phyloP scores from a whole-genome alignment of 2,888 invertebrate genomes.

The Drosophila multiciliata region DNA sequence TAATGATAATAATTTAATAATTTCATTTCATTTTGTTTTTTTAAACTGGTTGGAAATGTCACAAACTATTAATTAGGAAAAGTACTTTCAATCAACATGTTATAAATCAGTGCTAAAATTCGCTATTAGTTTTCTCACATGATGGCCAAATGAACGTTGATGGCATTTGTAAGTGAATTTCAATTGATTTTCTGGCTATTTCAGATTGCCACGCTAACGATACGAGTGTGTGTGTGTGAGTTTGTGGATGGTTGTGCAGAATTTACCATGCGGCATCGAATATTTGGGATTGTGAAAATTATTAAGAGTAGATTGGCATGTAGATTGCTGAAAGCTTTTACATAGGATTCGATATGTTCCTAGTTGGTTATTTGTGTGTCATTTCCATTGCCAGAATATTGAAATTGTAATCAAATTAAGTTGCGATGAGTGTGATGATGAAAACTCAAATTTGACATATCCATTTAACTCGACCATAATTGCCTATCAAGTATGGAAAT shows the following conservation, averaged over 20 bases:
- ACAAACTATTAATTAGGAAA: background rate
- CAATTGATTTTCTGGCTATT: conserved; percentile 53
- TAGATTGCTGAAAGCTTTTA: conserved; percentile 30
- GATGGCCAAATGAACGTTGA: conserved; percentile 42
- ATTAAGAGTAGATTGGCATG: conserved; percentile 32
- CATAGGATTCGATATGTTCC: conserved; percentile 2
- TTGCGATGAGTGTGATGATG: conserved; percentile 15
- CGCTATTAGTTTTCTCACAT: conserved; percentile 2
- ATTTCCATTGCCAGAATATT: conserved; percentile 29
- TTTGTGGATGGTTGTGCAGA: conserved; percentile 13
- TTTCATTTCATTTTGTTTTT: background rate
- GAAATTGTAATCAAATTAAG: conserved; percentile 36
- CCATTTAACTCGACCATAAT: conserved; percentile 14
- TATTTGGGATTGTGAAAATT: conserved; percentile 24
- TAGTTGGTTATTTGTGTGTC: background rate
- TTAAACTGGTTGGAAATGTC: background rate
- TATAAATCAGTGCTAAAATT: background rate
- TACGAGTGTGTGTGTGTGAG: conserved; percentile 3
- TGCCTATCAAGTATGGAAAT: background rate
- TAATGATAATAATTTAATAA: background rate
- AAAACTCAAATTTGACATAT: conserved; percentile 14
- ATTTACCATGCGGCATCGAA: conserved; percentile 5
- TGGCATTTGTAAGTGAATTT: conserved; percentile 56
- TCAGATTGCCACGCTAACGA: conserved; percentile 32
- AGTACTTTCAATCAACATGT: background rate